phyloP scores from a whole-genome alignment of 2,888 invertebrate genomes.

The Baronia brevicornis region DNA sequence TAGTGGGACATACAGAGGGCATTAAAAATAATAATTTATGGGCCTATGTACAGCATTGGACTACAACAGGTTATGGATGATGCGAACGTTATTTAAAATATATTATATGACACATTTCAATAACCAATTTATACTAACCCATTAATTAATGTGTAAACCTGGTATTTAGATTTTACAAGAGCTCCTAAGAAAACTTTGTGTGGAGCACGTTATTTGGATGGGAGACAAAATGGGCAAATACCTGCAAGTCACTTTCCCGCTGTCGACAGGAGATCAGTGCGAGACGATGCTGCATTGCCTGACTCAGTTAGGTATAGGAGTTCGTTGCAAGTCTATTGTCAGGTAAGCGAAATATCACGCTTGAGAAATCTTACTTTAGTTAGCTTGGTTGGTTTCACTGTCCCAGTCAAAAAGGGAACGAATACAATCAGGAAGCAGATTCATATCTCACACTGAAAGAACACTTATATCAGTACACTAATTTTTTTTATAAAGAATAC shows the following conservation, averaged over 20 bases:
- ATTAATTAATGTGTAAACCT: conserved; percentile 4
- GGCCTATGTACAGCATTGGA: no score
- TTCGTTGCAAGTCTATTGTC: conserved; percentile 80
- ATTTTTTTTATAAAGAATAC: no score
- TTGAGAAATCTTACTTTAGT: no score
- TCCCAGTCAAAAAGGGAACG: neutral
- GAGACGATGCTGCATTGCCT: conserved; percentile 84
- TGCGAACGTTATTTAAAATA: no score
- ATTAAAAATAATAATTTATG: no score
- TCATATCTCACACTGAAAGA: no score
- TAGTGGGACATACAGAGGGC: no score
- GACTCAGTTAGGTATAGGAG: conserved; percentile 82
- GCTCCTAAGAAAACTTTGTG: conserved; percentile 77
- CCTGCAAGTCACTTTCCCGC: conserved; percentile 81
- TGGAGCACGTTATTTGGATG: conserved; percentile 83
- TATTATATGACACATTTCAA: no score
- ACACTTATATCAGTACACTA: no score
- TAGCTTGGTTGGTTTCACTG: neutral
- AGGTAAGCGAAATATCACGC: conserved; percentile 77
- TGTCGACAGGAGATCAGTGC: conserved; percentile 81
- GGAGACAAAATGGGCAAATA: conserved; percentile 80
- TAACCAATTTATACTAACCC: conserved; percentile 4
- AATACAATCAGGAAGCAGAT: no score
- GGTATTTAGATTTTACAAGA: conserved; percentile 78
- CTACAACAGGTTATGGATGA: no score